A percentile compares a stretch with the other conserved stretches of the same genome.
phyloP scores from a whole-genome alignment of 2,888 invertebrate genomes.

The Pyrochroa serraticornis region DNA sequence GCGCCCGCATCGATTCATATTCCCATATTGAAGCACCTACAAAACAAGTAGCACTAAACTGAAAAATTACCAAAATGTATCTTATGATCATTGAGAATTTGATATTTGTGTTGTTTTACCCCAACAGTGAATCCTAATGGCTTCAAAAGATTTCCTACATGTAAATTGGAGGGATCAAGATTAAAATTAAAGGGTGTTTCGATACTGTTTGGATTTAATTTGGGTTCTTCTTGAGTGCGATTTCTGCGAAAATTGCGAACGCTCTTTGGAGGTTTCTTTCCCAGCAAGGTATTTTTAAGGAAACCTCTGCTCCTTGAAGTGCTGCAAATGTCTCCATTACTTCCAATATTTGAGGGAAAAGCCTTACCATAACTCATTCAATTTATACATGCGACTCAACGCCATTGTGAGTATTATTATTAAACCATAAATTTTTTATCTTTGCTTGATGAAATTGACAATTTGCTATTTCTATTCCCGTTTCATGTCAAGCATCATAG shows the following conservation, averaged over 20 bases:
- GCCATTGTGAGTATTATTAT: slow-evolving; percentile 40
- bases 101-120: slow-evolving; percentile 57
- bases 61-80: no score
- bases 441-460: no score
- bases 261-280: slow-evolving; percentile 8
- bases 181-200: slow-evolving; percentile 56
- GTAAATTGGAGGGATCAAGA: slow-evolving; percentile 58
- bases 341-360: slow-evolving; percentile 9
- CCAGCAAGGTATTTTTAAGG: background rate
- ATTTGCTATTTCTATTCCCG: no score
- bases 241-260: slow-evolving; percentile 40
- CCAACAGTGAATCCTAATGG: slow-evolving; percentile 70
- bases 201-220: slow-evolving; percentile 46
- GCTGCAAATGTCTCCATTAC: slow-evolving; percentile 18
- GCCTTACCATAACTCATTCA: slow-evolving; percentile 45
- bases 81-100: no score
- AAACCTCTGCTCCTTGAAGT: slow-evolving; percentile 26
- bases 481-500: no score
- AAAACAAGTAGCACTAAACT: slow-evolving; percentile 67
- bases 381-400: slow-evolving; percentile 46
- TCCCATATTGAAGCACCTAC: slow-evolving; percentile 84
- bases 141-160: slow-evolving; percentile 62
- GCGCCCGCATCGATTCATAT: slow-evolving; percentile 74
- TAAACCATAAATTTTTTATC: slow-evolving; percentile 11
- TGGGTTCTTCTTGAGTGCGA: slow-evolving; percentile 37